phyloP scores from a whole-genome alignment of 2,888 invertebrate species.

The Diachrysia chrysitis region DNA sequence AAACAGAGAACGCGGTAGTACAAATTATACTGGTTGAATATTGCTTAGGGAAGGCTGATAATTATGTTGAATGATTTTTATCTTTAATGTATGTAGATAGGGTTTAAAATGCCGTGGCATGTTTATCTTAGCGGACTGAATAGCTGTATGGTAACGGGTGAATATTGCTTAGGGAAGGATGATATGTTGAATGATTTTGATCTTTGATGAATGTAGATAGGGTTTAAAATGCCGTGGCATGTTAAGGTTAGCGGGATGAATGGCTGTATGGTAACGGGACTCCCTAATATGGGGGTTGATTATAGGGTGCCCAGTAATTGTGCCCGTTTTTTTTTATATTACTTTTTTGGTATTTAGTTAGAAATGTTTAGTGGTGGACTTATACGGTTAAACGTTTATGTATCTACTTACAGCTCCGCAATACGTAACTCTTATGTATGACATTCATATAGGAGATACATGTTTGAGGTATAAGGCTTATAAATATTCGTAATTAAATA shows the following conservation, averaged over 20 bases:
- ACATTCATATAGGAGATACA: too few relatives aligned
- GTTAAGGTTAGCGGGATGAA: conserved; percentile 36
- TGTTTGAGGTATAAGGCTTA: too few relatives aligned
- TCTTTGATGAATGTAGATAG: conserved; percentile 45
- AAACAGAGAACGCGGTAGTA: conserved; percentile 23
- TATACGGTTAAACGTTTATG: conserved; percentile 30
- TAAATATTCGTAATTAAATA: too few relatives aligned
- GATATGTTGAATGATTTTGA: conserved; percentile 25
- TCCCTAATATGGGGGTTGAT: conserved; percentile 73
- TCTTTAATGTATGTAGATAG: conserved; percentile 45
- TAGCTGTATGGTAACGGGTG: conserved; percentile 44
- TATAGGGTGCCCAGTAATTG: conserved; percentile 63
- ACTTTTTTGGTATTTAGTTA: conserved; percentile 35
- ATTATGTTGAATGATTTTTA: conserved; percentile 26
- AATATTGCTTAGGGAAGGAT: conserved; percentile 25
- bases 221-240: conserved; percentile 34
- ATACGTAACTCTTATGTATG: conserved; percentile 1
- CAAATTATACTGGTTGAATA: conserved; percentile 28
- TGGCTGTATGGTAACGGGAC: conserved; percentile 65
- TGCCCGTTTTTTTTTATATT: conserved; percentile 49
- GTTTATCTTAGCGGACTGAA: conserved; percentile 36
- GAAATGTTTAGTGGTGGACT: conserved; percentile 28
- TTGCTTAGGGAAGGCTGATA: conserved; percentile 31
- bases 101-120: conserved; percentile 34
- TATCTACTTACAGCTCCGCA: conserved; percentile 1